Base-by-base conservation (phyloP, 1,140 invertebrate species). In the Dendrolimus punctatus region DNA sequence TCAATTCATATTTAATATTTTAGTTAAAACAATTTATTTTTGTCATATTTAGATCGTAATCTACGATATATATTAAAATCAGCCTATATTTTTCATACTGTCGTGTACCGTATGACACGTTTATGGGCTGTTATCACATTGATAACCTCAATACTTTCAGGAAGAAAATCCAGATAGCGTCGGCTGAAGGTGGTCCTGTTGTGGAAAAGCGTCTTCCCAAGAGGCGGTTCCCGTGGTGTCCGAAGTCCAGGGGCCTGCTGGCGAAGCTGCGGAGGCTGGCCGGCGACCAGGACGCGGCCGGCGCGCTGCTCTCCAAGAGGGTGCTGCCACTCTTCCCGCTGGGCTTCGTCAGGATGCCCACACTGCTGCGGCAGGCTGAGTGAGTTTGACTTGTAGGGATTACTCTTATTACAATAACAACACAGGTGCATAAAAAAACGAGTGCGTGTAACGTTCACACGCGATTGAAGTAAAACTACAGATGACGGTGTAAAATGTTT, bases 151-250 rank as follows among this genome's bases (percentile, higher is more conserved):
- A 55, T 40, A 8, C 42, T 55, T 49, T 68, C 68, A 87, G 85
- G 47, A 87, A 84, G 53, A 80, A 85, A 55, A 60, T 85, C 6
- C 68, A 68, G 37, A 62, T 68, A 6, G 65, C 65, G 5, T 60
- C 61, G 2, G 62, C 59, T 5, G 70, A 64, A 2, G 76, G 73
- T 10, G 72, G 54, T 1, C 64, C 70, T 1, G 49, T 51, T 7
- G 50, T 68, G 6, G 76, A 80, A 64, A 73, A 78, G 64, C 74
- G 84, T 0, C 64, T 84, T 9, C 86, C 86, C 4, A 88, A 88
- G 64, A 73, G 85, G 2, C 73, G 85, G 9, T 88, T 85, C 66
- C 84, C 85, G 5, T 88, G 85, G 85, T 85, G 79, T 46, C 52
- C 52, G 6, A 72, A 72, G 46, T 53, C 53, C 39, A 63, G 85